Evolutionary conservation across 2,888 invertebrate species (phyloP).

Genomic region (Dicroscelio sp.): DNA sequence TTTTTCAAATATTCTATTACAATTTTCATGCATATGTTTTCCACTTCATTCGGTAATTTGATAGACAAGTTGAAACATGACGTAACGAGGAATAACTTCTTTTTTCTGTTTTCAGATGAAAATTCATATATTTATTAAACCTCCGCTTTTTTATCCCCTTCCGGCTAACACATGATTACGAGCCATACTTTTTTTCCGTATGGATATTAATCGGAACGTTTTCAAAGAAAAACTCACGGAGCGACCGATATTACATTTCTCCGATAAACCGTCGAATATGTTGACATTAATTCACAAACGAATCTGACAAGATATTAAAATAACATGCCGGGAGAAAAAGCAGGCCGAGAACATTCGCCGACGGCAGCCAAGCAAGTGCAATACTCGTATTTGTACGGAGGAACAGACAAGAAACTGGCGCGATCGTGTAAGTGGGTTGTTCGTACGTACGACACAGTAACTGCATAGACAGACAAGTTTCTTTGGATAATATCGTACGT

Average conservation of each 20-base stretch:
- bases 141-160: background rate
- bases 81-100: background rate
- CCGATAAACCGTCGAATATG: constrained; percentile 47
- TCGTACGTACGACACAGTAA: constrained; percentile 68
- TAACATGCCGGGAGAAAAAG: constrained; percentile 31
- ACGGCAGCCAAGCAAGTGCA: constrained; percentile 42
- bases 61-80: constrained; percentile 37
- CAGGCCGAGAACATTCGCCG: constrained; percentile 40
- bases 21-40: constrained; percentile 47
- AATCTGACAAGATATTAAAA: constrained; percentile 54
- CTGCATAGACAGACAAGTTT: constrained; percentile 77
- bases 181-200: background rate
- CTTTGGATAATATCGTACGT: constrained; percentile 75
- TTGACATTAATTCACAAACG: constrained; percentile 59
- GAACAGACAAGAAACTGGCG: constrained; percentile 73
- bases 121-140: constrained; percentile 29
- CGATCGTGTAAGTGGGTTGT: constrained; percentile 75
- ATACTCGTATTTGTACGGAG: constrained; percentile 63
- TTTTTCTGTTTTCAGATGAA: background rate
- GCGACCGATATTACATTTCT: constrained; percentile 35
- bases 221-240: constrained; percentile 21
- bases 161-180: background rate
- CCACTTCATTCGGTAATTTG: constrained; percentile 26
- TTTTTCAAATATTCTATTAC: constrained; percentile 29
- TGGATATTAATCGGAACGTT: background rate